These are phyloP conservation scores for Lateolabrax maculatus DNA, from an alignment of 2,797 vertebrate species.

Conservation along the genomic window DNA sequence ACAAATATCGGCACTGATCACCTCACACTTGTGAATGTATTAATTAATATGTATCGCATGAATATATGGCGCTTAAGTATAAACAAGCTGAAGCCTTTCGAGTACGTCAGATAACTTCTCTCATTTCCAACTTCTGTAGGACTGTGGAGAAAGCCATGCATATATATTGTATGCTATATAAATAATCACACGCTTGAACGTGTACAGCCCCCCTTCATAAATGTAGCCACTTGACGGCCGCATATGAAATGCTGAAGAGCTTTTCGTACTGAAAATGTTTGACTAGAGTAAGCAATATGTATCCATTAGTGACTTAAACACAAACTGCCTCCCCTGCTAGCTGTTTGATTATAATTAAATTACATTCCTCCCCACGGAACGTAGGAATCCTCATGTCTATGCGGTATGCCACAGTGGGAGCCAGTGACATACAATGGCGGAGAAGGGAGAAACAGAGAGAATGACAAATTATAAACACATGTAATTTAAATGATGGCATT, in stretches of 20 bases:
- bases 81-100: slow-evolving; percentile 51
- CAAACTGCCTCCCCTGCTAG: slow-evolving; percentile 86
- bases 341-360: slow-evolving; percentile 93
- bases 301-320: slow-evolving; percentile 85
- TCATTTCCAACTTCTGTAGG: slow-evolving; percentile 45
- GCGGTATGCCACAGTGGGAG: slow-evolving; percentile 75
- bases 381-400: slow-evolving; percentile 75
- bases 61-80: slow-evolving; percentile 40
- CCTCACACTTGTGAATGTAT: slow-evolving; percentile 35
- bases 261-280: slow-evolving; percentile 66
- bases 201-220: slow-evolving; percentile 13
- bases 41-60: slow-evolving; percentile 55
- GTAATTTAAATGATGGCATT: slow-evolving; percentile 78
- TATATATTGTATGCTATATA: slow-evolving; percentile 51
- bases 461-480: slow-evolving; percentile 82
- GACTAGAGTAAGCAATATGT: slow-evolving; percentile 82
- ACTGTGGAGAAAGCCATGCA: slow-evolving; percentile 44
- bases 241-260: slow-evolving; percentile 36
- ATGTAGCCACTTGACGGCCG: slow-evolving; percentile 18
- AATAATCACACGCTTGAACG: slow-evolving; percentile 55
- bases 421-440: slow-evolving; percentile 66
- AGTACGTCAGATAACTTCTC: slow-evolving; percentile 47
- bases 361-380: slow-evolving; percentile 83
- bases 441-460: slow-evolving; percentile 62
- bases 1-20: slow-evolving; percentile 28